These are phyloP conservation scores for Fulmarus glacialis DNA, from an alignment of 2,113 vertebrate species.

Conservation along the genomic window DNA sequence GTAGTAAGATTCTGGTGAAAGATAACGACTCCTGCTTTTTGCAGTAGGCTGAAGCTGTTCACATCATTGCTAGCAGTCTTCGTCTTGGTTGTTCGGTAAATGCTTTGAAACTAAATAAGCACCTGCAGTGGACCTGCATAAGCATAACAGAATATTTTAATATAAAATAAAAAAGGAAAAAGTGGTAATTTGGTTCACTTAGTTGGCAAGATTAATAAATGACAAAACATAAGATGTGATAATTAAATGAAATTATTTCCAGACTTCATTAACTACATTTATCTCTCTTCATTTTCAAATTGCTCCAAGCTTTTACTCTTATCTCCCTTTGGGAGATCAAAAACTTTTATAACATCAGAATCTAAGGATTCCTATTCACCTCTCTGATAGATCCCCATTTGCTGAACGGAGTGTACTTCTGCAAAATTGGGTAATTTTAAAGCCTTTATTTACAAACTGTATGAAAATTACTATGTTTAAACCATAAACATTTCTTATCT, in stretches of 20 bases:
- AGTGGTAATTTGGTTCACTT: neutral
- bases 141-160: neutral
- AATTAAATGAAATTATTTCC: conserved; percentile 15
- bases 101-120: neutral
- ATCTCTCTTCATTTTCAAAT: neutral
- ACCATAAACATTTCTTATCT: neutral
- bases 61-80: neutral
- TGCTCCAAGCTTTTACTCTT: conserved; percentile 13
- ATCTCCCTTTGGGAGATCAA: neutral
- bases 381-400: neutral
- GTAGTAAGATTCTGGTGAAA: neutral
- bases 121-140: neutral
- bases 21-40: neutral
- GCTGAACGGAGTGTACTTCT: neutral
- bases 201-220: conserved; percentile 4
- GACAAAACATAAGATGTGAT: neutral
- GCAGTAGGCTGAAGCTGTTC: neutral
- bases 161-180: neutral
- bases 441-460: neutral
- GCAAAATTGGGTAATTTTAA: neutral
- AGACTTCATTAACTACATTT: conserved; percentile 33
- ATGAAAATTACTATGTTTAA: neutral
- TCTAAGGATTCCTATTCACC: neutral
- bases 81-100: neutral
- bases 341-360: neutral